These are phyloP conservation scores for Bombus ignitus DNA, from an alignment of 1,140 invertebrate genomes.

Conservation along the genomic window DNA sequence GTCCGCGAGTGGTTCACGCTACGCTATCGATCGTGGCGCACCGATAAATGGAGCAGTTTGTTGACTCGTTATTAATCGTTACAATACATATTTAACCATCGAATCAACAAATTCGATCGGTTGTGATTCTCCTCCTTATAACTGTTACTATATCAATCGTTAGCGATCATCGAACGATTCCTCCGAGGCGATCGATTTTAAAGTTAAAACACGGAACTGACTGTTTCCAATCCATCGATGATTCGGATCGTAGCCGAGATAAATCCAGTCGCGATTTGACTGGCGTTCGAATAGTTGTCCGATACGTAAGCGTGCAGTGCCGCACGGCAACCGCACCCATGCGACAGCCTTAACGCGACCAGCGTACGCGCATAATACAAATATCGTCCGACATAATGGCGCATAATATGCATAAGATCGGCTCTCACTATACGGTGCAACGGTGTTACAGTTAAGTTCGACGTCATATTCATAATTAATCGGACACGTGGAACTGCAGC, in stretches of 20 bases:
- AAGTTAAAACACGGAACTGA: background rate
- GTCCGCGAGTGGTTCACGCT: conserved; percentile 15
- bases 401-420: conserved; percentile 50
- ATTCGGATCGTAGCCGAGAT: background rate
- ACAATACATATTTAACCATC: background rate
- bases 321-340: conserved; percentile 45
- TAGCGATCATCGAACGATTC: background rate
- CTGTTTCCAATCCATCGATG: background rate
- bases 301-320: conserved; percentile 17
- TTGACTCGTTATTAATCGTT: conserved; percentile 10
- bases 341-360: conserved; percentile 20
- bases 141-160: background rate
- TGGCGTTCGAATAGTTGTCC: conserved; percentile 9
- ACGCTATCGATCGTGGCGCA: background rate
- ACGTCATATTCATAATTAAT: conserved; percentile 62
- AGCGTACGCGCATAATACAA: conserved; percentile 43
- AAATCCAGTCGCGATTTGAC: conserved; percentile 9
- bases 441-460: conserved; percentile 59
- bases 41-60: background rate
- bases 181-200: no score
- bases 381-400: conserved; percentile 58
- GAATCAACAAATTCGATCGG: background rate
- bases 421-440: conserved; percentile 34
- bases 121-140: background rate
- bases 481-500: conserved; percentile 19